Evolutionary conservation across 2,797 vertebrate species (phyloP).

Genomic region (Sebastes reedi): DNA sequence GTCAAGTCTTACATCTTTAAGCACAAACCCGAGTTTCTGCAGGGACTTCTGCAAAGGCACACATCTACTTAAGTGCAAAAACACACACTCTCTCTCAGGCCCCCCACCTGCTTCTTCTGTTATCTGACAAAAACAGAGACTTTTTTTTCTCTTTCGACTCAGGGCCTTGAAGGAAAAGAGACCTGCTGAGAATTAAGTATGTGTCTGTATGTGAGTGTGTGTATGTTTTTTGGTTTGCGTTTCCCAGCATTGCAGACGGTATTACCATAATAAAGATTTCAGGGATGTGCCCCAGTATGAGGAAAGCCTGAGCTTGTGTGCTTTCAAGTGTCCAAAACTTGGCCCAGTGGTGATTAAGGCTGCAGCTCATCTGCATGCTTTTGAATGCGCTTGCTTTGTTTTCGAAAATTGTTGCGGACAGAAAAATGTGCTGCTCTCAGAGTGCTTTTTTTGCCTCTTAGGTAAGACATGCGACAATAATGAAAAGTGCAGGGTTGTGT

Average conservation of each 20-base stretch:
- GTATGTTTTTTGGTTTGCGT: conserved; percentile 26
- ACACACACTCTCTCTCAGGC: conserved; percentile 20
- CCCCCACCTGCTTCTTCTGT: conserved; percentile 24
- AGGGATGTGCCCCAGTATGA: conserved; percentile 14
- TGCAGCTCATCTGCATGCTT: conserved; percentile 44
- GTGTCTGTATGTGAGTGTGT: conserved; percentile 28
- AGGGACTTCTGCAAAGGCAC: conserved; percentile 35
- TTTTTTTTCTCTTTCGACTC: conserved; percentile 29
- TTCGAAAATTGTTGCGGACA: conserved; percentile 14
- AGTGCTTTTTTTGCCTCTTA: conserved; percentile 20
- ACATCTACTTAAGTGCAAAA: conserved; percentile 19
- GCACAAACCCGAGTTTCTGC: conserved; percentile 54
- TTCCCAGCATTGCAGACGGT: conserved; percentile 14
- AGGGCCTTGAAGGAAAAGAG: conserved; percentile 38
- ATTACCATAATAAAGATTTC: conserved; percentile 55
- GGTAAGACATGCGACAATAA: conserved; percentile 55
- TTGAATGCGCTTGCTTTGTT: conserved; percentile 33
- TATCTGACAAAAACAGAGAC: conserved; percentile 36
- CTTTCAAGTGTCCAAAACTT: conserved; percentile 42
- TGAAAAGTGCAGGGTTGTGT: conserved; percentile 48
- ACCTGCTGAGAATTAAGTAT: conserved; percentile 53
- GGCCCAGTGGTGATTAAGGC: conserved; percentile 41
- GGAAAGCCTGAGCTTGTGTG: conserved; percentile 16
- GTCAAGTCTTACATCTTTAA: conserved; percentile 48
- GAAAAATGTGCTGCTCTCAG: conserved; percentile 12